Evolutionary conservation across 1,140 invertebrate species (phyloP), one percentile per base, ranked within the genome.

Genomic region (Zophobas morio): DNA sequence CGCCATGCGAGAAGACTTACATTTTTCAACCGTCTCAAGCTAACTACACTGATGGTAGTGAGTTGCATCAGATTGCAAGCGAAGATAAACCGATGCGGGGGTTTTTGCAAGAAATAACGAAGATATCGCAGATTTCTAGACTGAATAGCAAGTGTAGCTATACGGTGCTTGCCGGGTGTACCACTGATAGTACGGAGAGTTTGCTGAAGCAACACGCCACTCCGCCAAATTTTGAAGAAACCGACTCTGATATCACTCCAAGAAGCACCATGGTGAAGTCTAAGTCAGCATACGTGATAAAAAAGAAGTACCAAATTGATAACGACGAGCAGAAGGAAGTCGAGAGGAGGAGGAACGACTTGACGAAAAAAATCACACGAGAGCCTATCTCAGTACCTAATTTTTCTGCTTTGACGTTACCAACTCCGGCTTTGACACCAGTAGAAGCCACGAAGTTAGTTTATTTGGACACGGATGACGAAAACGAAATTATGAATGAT

Each of bases 361-460:
- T 5, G 33, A 20, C 6, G 56, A 84, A 74, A 71, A 82, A 89
- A 46, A 90, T 93, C 85, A 89, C 92, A 0, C 87, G 93, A 54
- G 93, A 94, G 81, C 92, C 92, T 0, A 90, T 93, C 53, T 95
- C 93, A 1, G 93, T 94, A 78, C 93, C 94, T 80, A 94, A 94
- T 86, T 94, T 94, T 82, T 90, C 90, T 8, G 88, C 90, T 66
- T 86, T 92, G 74, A 89, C 89, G 0, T 85, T 91, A 8, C 90
- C 91, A n/a, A 91, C 91, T 0, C 90, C 91, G 6, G 90, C 91
- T 4, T 85, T 94, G 46, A 92, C 92, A 0, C 92, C 92, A 0
- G 88, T 92, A 1, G 92, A 93, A 84, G 91, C 92, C 0, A 88
- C 92, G 0, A 89, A 91, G 79, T 86, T 94, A 0, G 93, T 94